These are phyloP conservation scores for Pteronura brasiliensis DNA, from an alignment of 2,113 vertebrate genomes.

Conservation along the genomic window DNA sequence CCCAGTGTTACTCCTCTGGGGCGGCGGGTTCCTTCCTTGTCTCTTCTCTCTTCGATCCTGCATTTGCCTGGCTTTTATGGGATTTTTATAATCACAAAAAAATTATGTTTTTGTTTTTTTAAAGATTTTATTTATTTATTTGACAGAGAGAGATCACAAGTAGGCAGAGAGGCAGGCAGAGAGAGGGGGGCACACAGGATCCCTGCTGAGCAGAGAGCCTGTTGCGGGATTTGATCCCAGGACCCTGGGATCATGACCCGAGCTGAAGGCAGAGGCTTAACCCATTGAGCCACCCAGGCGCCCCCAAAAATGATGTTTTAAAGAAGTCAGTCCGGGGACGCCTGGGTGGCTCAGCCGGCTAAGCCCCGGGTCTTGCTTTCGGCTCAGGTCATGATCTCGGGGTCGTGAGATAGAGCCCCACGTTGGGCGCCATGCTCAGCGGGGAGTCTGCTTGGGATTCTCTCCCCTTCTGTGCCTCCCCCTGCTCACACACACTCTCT, in stretches of 20 bases:
- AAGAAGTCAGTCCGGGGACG: background rate
- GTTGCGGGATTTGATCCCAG: no score
- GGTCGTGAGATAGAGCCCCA: background rate
- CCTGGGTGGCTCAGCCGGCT: background rate
- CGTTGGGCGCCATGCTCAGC: background rate
- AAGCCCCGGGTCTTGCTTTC: background rate
- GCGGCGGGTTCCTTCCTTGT: background rate
- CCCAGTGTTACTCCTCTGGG: background rate
- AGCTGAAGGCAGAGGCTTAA: no score
- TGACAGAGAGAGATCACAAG: no score
- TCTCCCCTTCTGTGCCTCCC: background rate
- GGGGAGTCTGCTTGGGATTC: background rate
- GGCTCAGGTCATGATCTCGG: background rate
- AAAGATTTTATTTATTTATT: no score
- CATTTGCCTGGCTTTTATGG: background rate
- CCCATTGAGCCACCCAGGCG: no score
- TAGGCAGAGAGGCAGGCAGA: no score
- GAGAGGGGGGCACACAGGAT: no score
- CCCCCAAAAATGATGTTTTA: background rate
- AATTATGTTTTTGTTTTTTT: background rate
- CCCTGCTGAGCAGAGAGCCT: no score
- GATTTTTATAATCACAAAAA: background rate
- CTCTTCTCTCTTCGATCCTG: background rate
- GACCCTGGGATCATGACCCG: no score
- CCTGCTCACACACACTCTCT: background rate